These are phyloP conservation scores for Drosophila bocqueti DNA, from an alignment of 1,140 invertebrate species.

Conservation along the genomic window DNA sequence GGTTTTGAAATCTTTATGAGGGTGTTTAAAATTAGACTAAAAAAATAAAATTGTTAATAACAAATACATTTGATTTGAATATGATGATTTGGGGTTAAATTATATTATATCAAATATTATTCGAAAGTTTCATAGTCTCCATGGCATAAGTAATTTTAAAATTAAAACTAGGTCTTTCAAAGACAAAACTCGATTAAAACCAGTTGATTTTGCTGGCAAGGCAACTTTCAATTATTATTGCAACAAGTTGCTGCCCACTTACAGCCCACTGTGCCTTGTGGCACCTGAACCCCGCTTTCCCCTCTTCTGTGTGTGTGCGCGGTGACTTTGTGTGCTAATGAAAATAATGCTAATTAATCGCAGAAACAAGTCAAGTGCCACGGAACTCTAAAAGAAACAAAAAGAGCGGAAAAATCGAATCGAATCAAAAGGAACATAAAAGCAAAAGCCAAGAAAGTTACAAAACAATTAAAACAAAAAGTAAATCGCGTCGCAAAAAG, in stretches of 20 bases:
- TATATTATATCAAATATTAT: background rate
- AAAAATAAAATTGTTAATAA: too few relatives aligned
- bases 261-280: constrained; percentile 44
- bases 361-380: constrained; percentile 65
- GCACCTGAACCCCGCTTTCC: constrained; percentile 22
- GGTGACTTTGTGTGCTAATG: constrained; percentile 40
- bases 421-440: constrained; percentile 11
- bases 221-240: constrained; percentile 22
- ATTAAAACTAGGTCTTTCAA: background rate
- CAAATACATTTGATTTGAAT: too few relatives aligned
- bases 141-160: background rate
- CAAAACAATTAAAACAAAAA: background rate
- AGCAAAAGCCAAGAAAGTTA: constrained; percentile 5
- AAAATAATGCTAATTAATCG: constrained; percentile 68
- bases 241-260: constrained; percentile 23
- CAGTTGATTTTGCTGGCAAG: background rate
- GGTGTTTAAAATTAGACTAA: too few relatives aligned
- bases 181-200: constrained; percentile 6
- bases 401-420: constrained; percentile 20
- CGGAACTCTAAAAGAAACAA: constrained; percentile 29
- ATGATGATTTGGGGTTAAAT: background rate
- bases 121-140: background rate
- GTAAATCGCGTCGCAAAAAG: constrained; percentile 49
- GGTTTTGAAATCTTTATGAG: too few relatives aligned
- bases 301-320: constrained; percentile 22